Conservation (phyloP, 2,797 vertebrate genomes). For the Mionectes olivaceus region DNA sequence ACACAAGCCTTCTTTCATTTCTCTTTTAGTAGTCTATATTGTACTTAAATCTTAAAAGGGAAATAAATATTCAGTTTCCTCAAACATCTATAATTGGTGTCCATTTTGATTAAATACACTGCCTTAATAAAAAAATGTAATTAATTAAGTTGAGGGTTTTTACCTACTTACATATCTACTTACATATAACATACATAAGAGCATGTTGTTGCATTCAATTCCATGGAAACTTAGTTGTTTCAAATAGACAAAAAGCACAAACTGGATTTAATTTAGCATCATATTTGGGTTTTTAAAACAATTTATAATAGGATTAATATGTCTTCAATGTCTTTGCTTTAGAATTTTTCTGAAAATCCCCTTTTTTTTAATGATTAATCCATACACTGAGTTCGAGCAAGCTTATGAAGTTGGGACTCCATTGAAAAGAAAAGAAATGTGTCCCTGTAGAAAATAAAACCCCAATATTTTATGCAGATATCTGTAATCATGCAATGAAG, state of each 20-base stretch:
- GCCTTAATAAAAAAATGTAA: background rate
- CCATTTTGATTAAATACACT: background rate
- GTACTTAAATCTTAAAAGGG: background rate
- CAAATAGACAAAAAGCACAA: background rate
- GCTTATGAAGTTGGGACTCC: background rate
- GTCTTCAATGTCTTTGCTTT: background rate
- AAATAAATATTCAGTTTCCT: background rate
- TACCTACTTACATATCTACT: background rate
- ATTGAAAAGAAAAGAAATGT: background rate
- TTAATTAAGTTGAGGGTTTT: background rate
- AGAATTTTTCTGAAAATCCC: background rate
- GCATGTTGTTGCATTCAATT: background rate
- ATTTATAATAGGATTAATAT: background rate
- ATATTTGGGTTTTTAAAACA: rapidly evolving
- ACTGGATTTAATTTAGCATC: background rate
- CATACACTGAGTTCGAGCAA: background rate
- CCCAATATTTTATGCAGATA: background rate
- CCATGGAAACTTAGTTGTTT: background rate
- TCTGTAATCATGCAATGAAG: background rate
- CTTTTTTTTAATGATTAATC: background rate
- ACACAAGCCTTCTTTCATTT: background rate
- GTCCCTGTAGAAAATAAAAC: background rate
- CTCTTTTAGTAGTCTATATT: background rate
- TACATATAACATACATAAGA: background rate
- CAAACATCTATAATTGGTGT: background rate